Conservation (phyloP, 2,797 vertebrate genomes). For the Neomorphus geoffroyi region DNA sequence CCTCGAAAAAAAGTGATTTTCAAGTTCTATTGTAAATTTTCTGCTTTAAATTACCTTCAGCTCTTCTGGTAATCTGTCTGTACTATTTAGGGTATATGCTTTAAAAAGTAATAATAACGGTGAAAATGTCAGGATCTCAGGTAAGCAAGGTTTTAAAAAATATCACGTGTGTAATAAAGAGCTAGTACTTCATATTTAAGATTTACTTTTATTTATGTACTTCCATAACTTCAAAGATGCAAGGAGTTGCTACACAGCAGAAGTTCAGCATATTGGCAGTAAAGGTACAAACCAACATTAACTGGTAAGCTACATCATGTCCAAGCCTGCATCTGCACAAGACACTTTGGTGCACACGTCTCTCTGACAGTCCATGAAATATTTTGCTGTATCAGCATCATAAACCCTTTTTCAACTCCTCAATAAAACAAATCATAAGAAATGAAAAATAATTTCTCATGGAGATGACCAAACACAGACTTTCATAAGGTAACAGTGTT, state of each 20-base stretch:
- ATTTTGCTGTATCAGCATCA: background rate
- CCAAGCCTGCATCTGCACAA: background rate
- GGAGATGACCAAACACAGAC: background rate
- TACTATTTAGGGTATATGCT: constrained; percentile 28
- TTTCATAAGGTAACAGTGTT: background rate
- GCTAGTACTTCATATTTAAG: background rate
- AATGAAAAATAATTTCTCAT: background rate
- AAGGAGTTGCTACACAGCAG: background rate
- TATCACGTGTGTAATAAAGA: constrained; percentile 21
- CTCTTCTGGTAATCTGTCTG: constrained; percentile 4
- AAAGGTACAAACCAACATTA: background rate
- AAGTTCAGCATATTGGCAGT: background rate
- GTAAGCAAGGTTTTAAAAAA: constrained; percentile 20
- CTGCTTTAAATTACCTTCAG: constrained; percentile 10
- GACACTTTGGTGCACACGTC: background rate
- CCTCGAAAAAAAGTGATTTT: background rate
- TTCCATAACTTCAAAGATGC: background rate
- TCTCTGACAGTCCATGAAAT: background rate
- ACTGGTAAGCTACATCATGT: background rate
- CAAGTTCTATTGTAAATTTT: constrained; percentile 12
- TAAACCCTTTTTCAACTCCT: background rate
- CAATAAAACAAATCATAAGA: background rate
- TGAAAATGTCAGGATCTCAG: background rate
- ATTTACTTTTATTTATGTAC: background rate
- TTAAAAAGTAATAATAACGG: background rate